Evolutionary conservation across 2,797 vertebrate genomes (phyloP), one percentile per base, ranked within the genome.

Genomic region (Hoplostethus mediterraneus): DNA sequence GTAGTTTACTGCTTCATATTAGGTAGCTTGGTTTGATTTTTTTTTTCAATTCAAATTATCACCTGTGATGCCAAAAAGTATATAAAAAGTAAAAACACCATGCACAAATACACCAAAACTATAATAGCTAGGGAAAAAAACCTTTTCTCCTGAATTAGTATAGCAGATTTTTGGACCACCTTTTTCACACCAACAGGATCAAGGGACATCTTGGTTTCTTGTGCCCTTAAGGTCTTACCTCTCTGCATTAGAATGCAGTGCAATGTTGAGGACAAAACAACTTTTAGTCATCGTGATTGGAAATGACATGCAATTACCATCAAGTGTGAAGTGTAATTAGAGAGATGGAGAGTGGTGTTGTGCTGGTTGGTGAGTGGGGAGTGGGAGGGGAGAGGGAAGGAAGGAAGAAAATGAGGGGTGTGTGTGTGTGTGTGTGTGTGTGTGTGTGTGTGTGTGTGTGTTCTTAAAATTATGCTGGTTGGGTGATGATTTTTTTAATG

Each of bases 261-360:
- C 38, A 5, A 45, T 8, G 45, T 12, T 28, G 42, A 36, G 84
- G 80, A 81, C 63, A 75, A 77, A 84, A 78, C 77, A 83, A 75
- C 77, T 79, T 83, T 86, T 80, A 83, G 81, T 89, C 71, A 72
- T 62, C 57, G 13, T 87, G 83, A 92, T 88, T 88, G 77, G 80
- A 89, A 90, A 88, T 88, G 84, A 88, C 88, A 87, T 73, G 81
- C 83, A 89, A 91, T 93, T 91, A 92, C 85, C 87, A 88, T 90
- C 81, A 85, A 91, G 81, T 68, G 81, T 85, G 81, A 79, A 68
- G 80, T 84, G 81, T 83, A 89, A 87, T 86, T 89, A 91, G 71
- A 52, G 68, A 74, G 81, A 84, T 60, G 66, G 60, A 71, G 73
- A 76, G 68, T 28, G 25, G 38, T 47, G 73, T 66, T 79, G 62